phyloP scores from a whole-genome alignment of 2,888 invertebrate genomes.

The Trilocha varians region DNA sequence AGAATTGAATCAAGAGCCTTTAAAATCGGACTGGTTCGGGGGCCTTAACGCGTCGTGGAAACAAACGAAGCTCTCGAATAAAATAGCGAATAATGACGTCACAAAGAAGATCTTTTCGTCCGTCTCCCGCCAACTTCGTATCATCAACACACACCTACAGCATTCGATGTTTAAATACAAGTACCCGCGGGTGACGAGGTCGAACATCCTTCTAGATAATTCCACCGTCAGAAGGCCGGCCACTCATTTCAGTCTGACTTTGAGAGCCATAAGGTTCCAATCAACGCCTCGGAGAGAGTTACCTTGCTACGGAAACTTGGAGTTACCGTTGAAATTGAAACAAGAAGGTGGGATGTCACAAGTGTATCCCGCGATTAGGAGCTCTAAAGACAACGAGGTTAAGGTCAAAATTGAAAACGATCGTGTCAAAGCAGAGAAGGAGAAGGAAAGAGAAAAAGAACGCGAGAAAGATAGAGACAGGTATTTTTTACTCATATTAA shows the following conservation, averaged over 20 bases:
- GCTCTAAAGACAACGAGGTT: constrained; percentile 8
- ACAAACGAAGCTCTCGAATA: constrained; percentile 42
- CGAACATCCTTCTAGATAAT: constrained; percentile 55
- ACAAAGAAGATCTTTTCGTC: constrained; percentile 55
- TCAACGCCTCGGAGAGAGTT: constrained; percentile 50
- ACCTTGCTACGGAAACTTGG: constrained; percentile 65
- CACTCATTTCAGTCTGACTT: constrained; percentile 43
- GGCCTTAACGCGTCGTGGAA: constrained; percentile 49
- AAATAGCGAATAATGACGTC: constrained; percentile 42
- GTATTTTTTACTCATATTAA: constrained; percentile 24
- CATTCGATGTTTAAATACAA: constrained; percentile 55
- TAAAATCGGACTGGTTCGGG: constrained; percentile 39
- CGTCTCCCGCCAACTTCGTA: constrained; percentile 51
- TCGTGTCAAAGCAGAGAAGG: constrained; percentile 37
- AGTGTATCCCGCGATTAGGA: constrained; percentile 38
- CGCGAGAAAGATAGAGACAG: constrained; percentile 26
- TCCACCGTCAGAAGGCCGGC: constrained; percentile 38
- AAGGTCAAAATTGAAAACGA: constrained; percentile 32
- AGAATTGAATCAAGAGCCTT: constrained; percentile 25
- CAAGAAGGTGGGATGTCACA: constrained; percentile 42
- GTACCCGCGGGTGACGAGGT: constrained; percentile 57
- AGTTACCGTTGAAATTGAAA: constrained; percentile 58
- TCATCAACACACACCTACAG: constrained; percentile 60
- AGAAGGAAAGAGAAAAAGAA: constrained; percentile 38
- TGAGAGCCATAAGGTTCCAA: constrained; percentile 58